phyloP scores from a whole-genome alignment of 2,797 vertebrate genomes.

The Orientallactaga sibirica region DNA sequence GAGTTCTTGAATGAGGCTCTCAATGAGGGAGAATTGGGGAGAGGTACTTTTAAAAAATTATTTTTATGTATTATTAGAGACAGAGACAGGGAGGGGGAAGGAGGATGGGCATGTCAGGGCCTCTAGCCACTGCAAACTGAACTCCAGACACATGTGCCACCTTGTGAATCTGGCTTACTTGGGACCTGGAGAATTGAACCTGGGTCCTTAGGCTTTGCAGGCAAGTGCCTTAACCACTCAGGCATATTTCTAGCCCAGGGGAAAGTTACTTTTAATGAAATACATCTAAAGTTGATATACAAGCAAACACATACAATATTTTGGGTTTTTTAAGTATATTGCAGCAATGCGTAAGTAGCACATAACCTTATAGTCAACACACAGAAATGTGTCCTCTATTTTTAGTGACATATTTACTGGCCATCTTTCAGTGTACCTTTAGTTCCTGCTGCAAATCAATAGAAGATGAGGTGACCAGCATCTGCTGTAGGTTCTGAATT shows the following conservation, averaged over 20 bases:
- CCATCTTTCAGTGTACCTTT: constrained; percentile 81
- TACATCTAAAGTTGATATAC: background rate
- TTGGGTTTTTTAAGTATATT: background rate
- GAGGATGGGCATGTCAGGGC: too few relatives aligned
- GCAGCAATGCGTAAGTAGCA: background rate
- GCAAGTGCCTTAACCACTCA: too few relatives aligned
- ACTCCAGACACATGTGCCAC: too few relatives aligned
- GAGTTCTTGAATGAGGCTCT: constrained; percentile 21
- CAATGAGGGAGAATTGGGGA: background rate
- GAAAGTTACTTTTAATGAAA: background rate
- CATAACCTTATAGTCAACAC: background rate
- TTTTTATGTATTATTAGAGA: too few relatives aligned
- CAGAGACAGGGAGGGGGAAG: too few relatives aligned
- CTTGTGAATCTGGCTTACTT: too few relatives aligned
- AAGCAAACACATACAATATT: constrained; percentile 17
- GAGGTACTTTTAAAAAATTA: background rate
- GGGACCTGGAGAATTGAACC: too few relatives aligned
- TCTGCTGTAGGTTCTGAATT: constrained; percentile 93
- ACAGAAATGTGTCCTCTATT: background rate
- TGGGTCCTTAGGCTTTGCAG: too few relatives aligned
- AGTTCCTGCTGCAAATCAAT: constrained; percentile 79
- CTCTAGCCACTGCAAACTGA: too few relatives aligned
- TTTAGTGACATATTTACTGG: background rate
- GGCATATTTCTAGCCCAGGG: background rate
- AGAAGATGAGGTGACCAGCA: constrained; percentile 93